phyloP scores from a whole-genome alignment of 2,888 invertebrate genomes.

The Germaria angustata region DNA sequence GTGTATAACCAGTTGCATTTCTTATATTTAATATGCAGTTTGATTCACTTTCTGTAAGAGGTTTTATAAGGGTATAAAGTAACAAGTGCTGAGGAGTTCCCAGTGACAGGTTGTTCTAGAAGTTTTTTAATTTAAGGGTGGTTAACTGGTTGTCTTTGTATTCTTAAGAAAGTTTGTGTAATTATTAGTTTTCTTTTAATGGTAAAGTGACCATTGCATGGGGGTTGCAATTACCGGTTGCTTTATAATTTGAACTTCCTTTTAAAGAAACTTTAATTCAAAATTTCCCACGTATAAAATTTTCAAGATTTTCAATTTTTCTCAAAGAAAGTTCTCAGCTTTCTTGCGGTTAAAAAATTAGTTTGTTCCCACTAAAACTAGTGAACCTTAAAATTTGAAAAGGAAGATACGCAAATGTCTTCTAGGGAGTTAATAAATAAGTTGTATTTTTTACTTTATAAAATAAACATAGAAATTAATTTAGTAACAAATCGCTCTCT shows the following conservation, averaged over 20 bases:
- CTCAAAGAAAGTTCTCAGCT: slow-evolving; percentile 20
- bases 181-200: slow-evolving; percentile 12
- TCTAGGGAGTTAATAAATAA: too few relatives aligned
- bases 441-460: too few relatives aligned
- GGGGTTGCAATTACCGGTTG: slow-evolving; percentile 6
- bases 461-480: too few relatives aligned
- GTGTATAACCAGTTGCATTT: slow-evolving; percentile 59
- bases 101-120: slow-evolving; percentile 49
- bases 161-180: slow-evolving; percentile 27
- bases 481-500: too few relatives aligned
- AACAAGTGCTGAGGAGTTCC: slow-evolving; percentile 50
- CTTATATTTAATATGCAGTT: slow-evolving; percentile 36
- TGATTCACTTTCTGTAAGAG: slow-evolving; percentile 16
- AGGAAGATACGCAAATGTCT: background rate
- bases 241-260: slow-evolving; percentile 3
- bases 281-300: slow-evolving; percentile 33
- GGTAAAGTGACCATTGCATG: slow-evolving; percentile 4
- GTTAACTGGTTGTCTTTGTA: slow-evolving; percentile 32
- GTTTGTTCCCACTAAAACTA: slow-evolving; percentile 28
- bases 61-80: slow-evolving; percentile 28
- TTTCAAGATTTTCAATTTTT: background rate
- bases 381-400: background rate
- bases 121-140: slow-evolving; percentile 47
- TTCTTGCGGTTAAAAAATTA: slow-evolving; percentile 18
- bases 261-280: background rate